phyloP scores from a whole-genome alignment of 2,113 vertebrate species.

The Corythoichthys intestinalis region DNA sequence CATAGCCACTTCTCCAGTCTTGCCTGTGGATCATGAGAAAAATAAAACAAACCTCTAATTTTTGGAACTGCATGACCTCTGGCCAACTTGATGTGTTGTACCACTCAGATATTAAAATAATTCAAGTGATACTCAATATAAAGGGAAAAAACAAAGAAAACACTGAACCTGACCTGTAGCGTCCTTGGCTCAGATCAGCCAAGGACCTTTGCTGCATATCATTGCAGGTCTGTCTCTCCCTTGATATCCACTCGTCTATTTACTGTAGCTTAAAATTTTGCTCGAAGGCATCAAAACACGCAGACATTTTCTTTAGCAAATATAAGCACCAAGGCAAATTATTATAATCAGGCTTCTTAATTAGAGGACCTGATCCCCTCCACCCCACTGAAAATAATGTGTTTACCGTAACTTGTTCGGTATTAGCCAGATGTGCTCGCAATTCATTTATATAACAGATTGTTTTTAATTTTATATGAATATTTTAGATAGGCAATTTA shows the following conservation, averaged over 20 bases:
- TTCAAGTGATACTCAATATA: slow-evolving; percentile 21
- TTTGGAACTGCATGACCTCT: slow-evolving; percentile 55
- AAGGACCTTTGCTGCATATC: neutral
- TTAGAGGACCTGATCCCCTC: neutral
- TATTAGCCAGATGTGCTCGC: neutral
- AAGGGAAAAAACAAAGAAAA: neutral
- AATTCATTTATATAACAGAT: neutral
- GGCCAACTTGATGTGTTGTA: slow-evolving; percentile 46
- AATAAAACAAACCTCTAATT: slow-evolving; percentile 45
- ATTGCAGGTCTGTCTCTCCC: neutral
- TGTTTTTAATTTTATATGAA: neutral
- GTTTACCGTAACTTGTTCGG: neutral
- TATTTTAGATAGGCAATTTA: neutral
- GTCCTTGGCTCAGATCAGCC: neutral
- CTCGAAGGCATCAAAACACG: neutral
- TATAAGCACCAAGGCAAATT: neutral
- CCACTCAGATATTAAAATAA: slow-evolving; percentile 29
- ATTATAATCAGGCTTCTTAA: neutral
- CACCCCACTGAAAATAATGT: neutral
- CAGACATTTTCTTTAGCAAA: neutral
- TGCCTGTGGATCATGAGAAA: slow-evolving; percentile 35
- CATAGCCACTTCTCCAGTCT: slow-evolving; percentile 33
- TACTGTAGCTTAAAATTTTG: slow-evolving; percentile 4
- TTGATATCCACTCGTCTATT: slow-evolving; percentile 4
- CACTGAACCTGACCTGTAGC: neutral